Base-by-base conservation (phyloP, 2,113 vertebrate genomes). In the Atrichornis clamosus region DNA sequence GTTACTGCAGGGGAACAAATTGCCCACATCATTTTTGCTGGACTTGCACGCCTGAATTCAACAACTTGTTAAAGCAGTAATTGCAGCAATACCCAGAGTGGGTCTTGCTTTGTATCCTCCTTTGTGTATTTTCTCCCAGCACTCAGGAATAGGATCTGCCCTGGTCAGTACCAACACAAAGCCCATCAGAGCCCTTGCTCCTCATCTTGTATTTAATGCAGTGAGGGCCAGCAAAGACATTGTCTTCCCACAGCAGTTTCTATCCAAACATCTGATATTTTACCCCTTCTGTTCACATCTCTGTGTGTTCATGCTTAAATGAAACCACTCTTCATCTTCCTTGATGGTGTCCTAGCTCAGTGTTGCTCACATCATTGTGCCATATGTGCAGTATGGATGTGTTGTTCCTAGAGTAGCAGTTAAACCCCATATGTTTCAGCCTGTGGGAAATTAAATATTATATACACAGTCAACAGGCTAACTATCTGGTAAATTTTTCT, bases 321-420 rank as follows among this genome's bases (percentile, higher is more conserved):
- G 75, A 97, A 95, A 80, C 84, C 17, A 15, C 24, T 87, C 89
- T 85, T 86, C 75, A 74, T 89, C 93, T 75, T 90, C 55, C 79
- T 80, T 88, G 72, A 90, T 75, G 93, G 70, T 94, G 92, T 90
- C 93, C 94, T 88, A 95, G 68, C 22, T 91, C 52, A 75, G 70
- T 82, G 81, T 42, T 93, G 93, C 84, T 96, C 93, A 95, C 95
- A 97, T 96, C 87, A 82, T 80, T 80, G 59, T 88, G 85, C 93
- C 95, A 94, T 96, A 93, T 96, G 95, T 94, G 92, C 93, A 85
- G 47, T 82, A 88, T 93, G 89, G 84, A 84, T 97, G 80, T 95
- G 89, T 86, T 97, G 55, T 64, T 97, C 75, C 79, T 85, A 88
- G 78, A 70, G 60, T 59, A 80, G 87, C 67, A 93, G 78, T 84